Conservation (phyloP, 2,113 vertebrate species). For the Hippotragus niger region DNA sequence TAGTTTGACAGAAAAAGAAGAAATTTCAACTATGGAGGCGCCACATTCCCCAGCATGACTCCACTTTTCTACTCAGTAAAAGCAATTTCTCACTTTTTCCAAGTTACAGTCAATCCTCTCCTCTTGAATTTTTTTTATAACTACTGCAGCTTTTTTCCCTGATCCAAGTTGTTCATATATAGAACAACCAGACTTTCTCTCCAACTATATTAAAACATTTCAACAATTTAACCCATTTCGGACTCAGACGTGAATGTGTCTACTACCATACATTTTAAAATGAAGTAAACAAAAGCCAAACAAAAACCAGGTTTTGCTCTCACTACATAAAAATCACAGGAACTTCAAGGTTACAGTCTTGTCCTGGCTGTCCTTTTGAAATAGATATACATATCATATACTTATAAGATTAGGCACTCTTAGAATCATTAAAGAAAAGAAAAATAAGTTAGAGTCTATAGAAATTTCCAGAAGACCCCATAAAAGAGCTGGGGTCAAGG, state of each 20-base stretch:
- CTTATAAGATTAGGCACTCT: neutral
- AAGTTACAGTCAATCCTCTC: neutral
- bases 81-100: neutral
- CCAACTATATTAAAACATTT: neutral
- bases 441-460: neutral
- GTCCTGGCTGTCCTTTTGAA: neutral
- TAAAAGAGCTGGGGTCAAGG: neutral
- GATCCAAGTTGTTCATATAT: neutral
- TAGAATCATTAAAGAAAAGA: neutral
- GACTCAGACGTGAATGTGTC: neutral
- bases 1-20: constrained; percentile 32
- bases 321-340: neutral
- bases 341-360: neutral
- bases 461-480: neutral
- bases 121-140: neutral
- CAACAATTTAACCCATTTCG: neutral
- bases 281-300: neutral
- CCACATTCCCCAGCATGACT: constrained; percentile 11
- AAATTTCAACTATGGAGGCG: neutral
- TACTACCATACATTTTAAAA: neutral
- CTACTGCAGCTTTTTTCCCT: neutral
- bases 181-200: neutral
- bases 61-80: constrained; percentile 15
- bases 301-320: neutral
- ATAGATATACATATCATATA: neutral